Conservation (phyloP, 2,113 vertebrate genomes). For the Hiodon alosoides region DNA sequence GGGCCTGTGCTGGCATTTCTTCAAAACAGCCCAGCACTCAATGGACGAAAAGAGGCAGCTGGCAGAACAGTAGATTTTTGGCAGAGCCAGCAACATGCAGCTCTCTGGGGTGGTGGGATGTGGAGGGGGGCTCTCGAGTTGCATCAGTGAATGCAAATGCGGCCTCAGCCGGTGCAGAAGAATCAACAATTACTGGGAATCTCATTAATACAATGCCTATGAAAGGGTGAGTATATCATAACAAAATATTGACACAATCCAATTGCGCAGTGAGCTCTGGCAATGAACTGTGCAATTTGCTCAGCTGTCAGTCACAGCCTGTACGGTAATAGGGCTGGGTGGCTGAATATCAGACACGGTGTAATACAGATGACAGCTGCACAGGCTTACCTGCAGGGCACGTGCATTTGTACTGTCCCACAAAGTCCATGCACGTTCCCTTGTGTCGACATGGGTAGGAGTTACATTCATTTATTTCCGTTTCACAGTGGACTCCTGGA, state of each 20-base stretch:
- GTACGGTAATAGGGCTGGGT: background rate
- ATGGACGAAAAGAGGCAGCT: slow-evolving; percentile 33
- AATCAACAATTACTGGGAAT: slow-evolving; percentile 52
- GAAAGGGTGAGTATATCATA: slow-evolving; percentile 38
- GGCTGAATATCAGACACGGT: slow-evolving; percentile 17
- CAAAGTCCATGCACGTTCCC: slow-evolving; percentile 58
- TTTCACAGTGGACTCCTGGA: slow-evolving; percentile 64
- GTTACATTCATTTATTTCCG: slow-evolving; percentile 57
- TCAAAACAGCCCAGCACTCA: slow-evolving; percentile 19
- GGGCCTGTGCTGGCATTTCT: background rate
- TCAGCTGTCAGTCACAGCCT: slow-evolving; percentile 47
- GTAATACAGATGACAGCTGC: background rate
- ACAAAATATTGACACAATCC: slow-evolving; percentile 50
- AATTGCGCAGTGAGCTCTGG: slow-evolving; percentile 39
- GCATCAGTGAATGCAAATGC: slow-evolving; percentile 48
- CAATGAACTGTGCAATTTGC: slow-evolving; percentile 38
- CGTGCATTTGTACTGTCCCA: slow-evolving; percentile 58
- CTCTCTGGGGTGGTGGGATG: background rate
- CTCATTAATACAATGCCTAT: slow-evolving; percentile 37
- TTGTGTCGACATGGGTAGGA: slow-evolving; percentile 65
- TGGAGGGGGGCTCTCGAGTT: slow-evolving; percentile 35
- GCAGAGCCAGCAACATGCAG: slow-evolving; percentile 37
- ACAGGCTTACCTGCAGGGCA: slow-evolving; percentile 66
- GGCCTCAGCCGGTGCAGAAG: slow-evolving; percentile 43
- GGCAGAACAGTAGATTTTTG: slow-evolving; percentile 35